Evolutionary conservation across 64 coral and sea anemone genomes (phyloP), one percentile per base, ranked within the genome.

Genomic region (Catalaphyllia jardinei): DNA sequence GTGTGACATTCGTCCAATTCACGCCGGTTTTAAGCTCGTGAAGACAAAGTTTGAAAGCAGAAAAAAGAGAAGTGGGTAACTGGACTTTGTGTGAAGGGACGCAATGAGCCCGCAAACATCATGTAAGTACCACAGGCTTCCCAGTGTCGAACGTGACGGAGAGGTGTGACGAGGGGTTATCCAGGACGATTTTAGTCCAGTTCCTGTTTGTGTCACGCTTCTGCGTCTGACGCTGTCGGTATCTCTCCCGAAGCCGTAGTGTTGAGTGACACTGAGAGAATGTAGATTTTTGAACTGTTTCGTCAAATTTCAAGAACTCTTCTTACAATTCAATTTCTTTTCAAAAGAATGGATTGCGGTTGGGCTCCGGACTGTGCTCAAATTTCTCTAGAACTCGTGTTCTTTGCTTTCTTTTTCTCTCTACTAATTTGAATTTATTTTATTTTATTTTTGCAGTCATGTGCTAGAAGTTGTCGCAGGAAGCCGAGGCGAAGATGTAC

Each of bases 1-100:
- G 96, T 99, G 96, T 73, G 96, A 99, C 25, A 93, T 99, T 59
- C 93, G 93, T 72, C 93, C 96, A 31, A 99, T 93, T 52, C 96
- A 99, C 51, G 93, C 96, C 15, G 93, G 96, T 1, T 99, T 99
- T 90, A 93, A 95, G 80, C 79, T 93, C 65, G 77, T 99, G 8
- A 92, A 90, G 86, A 99, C 96, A 39, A 99, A 88, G 72, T 99
- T 99, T 74, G 96, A 99, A 69, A 75, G 77, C n/a, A 99, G 88
- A 78, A 99, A 95, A 79, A 99, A 62, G 96, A 99, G 86, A 92
- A 89, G 52, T 99, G 93, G 90, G 87, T 95, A 65, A 76, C 93
- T 71, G 96, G 96, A 25, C 78, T 89, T 60, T 93, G 93, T 89
- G 93, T 99, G 4, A 99, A 99, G 74, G 89, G 96, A 46, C 88